These are phyloP conservation scores for Rhysida immarginata DNA, from an alignment of 1,140 invertebrate genomes.

Conservation along the genomic window DNA sequence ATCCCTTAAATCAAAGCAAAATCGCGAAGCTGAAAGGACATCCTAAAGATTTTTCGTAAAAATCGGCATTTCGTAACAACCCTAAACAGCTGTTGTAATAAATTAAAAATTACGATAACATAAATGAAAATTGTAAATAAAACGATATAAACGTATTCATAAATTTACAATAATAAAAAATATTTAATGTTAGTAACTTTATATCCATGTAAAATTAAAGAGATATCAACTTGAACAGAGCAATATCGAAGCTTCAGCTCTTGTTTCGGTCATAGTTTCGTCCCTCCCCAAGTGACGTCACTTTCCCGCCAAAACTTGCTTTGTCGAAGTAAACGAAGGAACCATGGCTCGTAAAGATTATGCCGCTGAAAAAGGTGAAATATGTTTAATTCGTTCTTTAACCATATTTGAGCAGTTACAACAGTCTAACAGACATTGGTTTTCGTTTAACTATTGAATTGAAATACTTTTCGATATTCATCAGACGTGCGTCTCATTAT, in stretches of 20 bases:
- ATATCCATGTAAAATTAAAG: neutral
- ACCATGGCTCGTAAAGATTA: constrained; percentile 1
- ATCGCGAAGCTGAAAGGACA: neutral
- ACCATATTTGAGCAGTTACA: too few species aligned
- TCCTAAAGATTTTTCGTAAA: neutral
- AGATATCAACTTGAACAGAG: neutral
- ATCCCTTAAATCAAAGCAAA: neutral
- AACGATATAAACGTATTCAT: neutral
- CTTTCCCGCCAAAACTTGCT: neutral
- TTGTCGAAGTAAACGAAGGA: neutral
- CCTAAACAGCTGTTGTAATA: neutral
- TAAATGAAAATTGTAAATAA: neutral
- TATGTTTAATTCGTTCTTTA: too few species aligned
- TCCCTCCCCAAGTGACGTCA: neutral
- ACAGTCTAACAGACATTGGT: too few species aligned
- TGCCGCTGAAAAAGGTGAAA: neutral
- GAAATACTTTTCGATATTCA: too few species aligned
- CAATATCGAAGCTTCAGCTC: neutral
- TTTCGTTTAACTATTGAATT: too few species aligned
- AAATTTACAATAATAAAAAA: neutral
- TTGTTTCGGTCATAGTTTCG: neutral
- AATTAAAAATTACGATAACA: neutral
- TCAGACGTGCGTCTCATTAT: too few species aligned
- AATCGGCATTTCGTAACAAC: neutral
- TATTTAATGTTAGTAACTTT: neutral